Conservation (phyloP, 2,797 vertebrate genomes). For the Danionella dracula region DNA sequence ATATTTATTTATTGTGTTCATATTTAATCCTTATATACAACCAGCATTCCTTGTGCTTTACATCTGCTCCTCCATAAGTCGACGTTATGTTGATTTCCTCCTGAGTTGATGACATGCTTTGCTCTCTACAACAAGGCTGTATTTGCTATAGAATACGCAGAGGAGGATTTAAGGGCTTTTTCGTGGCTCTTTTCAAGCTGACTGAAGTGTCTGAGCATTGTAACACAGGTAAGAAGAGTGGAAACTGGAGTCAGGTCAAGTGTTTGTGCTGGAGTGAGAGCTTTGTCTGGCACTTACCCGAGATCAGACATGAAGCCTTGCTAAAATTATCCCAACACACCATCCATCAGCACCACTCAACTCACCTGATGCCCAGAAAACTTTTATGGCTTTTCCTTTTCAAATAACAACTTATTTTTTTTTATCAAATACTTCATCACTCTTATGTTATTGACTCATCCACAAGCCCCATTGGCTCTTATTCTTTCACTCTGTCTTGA, state of each 20-base stretch:
- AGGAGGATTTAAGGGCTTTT: conserved; percentile 28
- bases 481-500: conserved; percentile 11
- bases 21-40: too few species aligned
- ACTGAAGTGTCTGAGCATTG: conserved; percentile 37
- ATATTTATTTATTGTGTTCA: too few species aligned
- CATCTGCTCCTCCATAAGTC: not conserved
- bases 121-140: conserved; percentile 17
- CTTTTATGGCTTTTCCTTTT: conserved; percentile 24
- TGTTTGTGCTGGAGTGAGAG: conserved; percentile 43
- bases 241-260: conserved; percentile 42
- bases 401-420: conserved; percentile 31
- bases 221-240: conserved; percentile 31
- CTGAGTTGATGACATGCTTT: conserved; percentile 32
- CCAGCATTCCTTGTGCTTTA: not conserved
- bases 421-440: conserved; percentile 37
- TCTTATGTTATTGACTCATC: conserved; percentile 19
- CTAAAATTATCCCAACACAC: conserved; percentile 27
- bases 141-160: conserved; percentile 30
- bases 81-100: not conserved
- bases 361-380: not conserved
- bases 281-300: conserved; percentile 41
- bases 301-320: conserved; percentile 37
- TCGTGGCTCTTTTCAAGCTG: conserved; percentile 24
- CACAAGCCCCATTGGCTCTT: not conserved
- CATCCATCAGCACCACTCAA: conserved; percentile 31